Conservation (phyloP, 2,113 vertebrate species). For the Athene noctua region DNA sequence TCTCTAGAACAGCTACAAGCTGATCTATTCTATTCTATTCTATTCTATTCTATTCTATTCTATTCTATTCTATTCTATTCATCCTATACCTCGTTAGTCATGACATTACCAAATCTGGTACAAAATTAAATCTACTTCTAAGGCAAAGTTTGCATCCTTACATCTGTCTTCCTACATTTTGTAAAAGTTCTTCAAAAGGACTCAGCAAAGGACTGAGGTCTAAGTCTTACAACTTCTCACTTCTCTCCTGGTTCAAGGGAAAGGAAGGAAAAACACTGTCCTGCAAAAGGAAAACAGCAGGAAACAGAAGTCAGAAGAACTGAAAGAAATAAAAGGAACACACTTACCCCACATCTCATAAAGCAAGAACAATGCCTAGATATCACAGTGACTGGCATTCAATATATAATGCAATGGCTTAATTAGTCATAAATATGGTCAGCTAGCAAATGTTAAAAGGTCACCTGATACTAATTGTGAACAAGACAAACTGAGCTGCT, state of each 20-base stretch:
- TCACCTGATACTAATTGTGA: slow-evolving; percentile 16
- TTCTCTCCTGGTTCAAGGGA: neutral
- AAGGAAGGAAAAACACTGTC: neutral
- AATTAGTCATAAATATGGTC: neutral
- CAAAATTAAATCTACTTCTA: neutral
- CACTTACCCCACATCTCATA: neutral
- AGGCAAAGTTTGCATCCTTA: neutral
- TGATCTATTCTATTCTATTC: neutral
- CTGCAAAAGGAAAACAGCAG: neutral
- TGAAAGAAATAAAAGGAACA: neutral
- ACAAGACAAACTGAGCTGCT: neutral
- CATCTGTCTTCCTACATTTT: neutral
- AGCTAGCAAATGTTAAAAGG: slow-evolving; percentile 26
- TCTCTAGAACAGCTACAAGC: neutral
- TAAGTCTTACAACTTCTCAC: neutral
- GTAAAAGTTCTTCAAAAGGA: neutral
- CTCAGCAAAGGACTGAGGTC: neutral
- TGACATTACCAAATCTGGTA: neutral
- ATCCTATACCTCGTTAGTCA: neutral
- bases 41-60: no score
- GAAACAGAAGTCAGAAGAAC: neutral
- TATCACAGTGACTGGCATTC: neutral
- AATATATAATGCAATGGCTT: neutral
- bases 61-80: no score
- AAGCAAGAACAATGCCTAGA: neutral